Evolutionary conservation across 2,113 vertebrate species (phyloP).

Genomic region (Crotalus viridis): DNA sequence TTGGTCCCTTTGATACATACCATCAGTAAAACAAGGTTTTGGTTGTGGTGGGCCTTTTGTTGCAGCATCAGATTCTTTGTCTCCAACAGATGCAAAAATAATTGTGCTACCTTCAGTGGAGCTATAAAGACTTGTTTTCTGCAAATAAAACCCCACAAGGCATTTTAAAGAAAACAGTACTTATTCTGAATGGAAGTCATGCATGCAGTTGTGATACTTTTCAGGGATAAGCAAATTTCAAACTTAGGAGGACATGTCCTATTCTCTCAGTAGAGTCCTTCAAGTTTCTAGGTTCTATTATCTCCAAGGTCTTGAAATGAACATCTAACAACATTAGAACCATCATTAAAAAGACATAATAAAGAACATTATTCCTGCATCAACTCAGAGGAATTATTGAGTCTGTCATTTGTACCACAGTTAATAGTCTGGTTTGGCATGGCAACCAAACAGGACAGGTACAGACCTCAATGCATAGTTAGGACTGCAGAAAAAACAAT

Average conservation of each 20-base stretch:
- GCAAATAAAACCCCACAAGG: slow-evolving; percentile 60
- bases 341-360: background rate
- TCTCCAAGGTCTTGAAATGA: background rate
- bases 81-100: slow-evolving; percentile 74
- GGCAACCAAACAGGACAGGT: background rate
- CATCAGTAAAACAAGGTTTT: slow-evolving; percentile 86
- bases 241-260: background rate
- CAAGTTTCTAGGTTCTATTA: background rate
- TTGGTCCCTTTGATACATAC: slow-evolving; percentile 64
- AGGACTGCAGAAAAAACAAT: background rate
- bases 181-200: slow-evolving; percentile 10
- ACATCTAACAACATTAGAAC: background rate
- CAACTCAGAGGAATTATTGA: background rate
- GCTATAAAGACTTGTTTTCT: slow-evolving; percentile 78
- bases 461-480: background rate
- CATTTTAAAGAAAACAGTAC: slow-evolving; percentile 24
- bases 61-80: slow-evolving; percentile 79
- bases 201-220: slow-evolving; percentile 63
- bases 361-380: background rate
- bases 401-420: background rate
- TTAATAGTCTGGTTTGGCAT: background rate
- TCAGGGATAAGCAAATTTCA: slow-evolving; percentile 45
- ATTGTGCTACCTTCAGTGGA: slow-evolving; percentile 94
- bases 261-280: background rate
- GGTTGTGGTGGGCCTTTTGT: slow-evolving; percentile 79